Percentiles rank a stretch among this genome's conserved stretches.
Conservation (phyloP, 2,888 invertebrate genomes). For the Amorpha juglandis region DNA sequence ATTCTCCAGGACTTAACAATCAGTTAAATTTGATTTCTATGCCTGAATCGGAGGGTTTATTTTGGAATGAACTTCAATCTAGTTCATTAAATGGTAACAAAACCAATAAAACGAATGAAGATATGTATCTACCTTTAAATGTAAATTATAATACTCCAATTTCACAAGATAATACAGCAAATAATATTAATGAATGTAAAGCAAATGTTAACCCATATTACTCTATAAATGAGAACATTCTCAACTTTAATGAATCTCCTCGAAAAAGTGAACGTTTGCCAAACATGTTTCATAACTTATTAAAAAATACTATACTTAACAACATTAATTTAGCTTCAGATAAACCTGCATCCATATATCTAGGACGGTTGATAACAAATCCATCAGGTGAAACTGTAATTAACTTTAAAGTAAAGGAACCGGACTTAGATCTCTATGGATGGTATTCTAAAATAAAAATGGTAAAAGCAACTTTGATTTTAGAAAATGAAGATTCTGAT, state of each 20-base stretch:
- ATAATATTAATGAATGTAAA: background rate
- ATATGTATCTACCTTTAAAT: background rate
- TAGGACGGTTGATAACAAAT: no score
- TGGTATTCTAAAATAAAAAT: no score
- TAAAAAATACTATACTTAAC: background rate
- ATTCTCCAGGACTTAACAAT: background rate
- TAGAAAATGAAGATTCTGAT: no score
- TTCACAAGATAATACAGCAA: background rate
- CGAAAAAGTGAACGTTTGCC: background rate
- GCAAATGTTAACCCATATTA: background rate
- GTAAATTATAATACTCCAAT: no score
- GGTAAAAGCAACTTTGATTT: no score
- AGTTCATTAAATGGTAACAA: background rate
- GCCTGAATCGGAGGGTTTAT: background rate
- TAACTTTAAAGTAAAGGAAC: no score
- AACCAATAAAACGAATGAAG: background rate
- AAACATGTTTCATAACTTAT: no score
- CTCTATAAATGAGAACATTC: background rate
- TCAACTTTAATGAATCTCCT: background rate
- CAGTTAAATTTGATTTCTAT: background rate
- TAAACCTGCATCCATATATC: no score
- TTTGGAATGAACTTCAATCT: background rate
- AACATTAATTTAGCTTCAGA: constrained; percentile 3
- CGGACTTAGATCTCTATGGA: no score
- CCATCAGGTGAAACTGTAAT: no score